phyloP scores from a whole-genome alignment of 2,888 invertebrate species.

The Patella caerulea region DNA sequence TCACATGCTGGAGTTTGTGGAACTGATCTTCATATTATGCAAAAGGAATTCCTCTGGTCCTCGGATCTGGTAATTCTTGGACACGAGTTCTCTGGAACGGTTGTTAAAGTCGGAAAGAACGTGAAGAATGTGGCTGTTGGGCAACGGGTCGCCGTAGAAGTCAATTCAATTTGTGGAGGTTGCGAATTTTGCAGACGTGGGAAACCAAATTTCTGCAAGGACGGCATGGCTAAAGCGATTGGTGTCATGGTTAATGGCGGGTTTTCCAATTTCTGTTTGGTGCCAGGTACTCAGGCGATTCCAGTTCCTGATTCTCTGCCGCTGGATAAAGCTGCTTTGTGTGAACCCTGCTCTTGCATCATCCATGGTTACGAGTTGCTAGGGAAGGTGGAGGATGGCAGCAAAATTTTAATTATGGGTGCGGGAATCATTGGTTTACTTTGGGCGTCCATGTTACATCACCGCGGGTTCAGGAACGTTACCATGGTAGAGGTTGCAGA shows the following conservation, averaged over 20 bases:
- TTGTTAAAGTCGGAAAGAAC: background rate
- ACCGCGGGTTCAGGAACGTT: background rate
- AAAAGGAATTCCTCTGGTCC: background rate
- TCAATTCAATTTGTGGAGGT: background rate
- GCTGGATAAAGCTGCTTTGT: background rate
- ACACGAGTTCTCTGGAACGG: background rate
- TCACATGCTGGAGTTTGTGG: slow-evolving; percentile 4
- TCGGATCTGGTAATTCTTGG: background rate
- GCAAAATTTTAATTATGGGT: background rate
- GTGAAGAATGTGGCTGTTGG: background rate
- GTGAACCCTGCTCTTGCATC: background rate
- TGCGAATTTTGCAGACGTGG: background rate
- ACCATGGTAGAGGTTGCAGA: background rate
- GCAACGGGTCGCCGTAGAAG: background rate
- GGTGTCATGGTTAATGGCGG: background rate
- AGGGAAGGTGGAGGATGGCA: background rate
- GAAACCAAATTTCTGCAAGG: background rate
- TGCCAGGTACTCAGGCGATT: background rate
- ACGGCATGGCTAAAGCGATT: background rate
- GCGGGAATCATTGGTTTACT: background rate
- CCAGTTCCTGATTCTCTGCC: background rate
- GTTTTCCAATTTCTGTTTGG: background rate
- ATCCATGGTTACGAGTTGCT: background rate
- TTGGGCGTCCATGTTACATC: background rate
- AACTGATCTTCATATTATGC: slow-evolving; percentile 2